phyloP scores from a whole-genome alignment of 2,888 invertebrate genomes.

The Mesochorus sp. region DNA sequence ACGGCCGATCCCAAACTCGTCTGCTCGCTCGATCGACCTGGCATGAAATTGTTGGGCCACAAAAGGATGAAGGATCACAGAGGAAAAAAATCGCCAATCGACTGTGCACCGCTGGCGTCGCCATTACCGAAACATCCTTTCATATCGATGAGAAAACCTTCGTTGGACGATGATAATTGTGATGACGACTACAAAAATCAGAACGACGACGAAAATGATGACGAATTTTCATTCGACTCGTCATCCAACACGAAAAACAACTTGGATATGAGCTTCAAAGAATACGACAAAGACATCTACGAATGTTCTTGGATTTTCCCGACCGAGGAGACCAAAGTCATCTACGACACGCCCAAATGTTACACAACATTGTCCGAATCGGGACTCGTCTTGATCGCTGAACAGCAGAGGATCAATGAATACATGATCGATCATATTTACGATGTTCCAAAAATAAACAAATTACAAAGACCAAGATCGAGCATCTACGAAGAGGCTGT shows the following conservation, averaged over 20 bases:
- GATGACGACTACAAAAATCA: neutral
- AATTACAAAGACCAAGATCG: conserved; percentile 62
- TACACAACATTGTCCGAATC: conserved; percentile 66
- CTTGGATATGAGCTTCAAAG: neutral
- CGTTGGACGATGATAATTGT: neutral
- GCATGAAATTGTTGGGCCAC: too few relatives aligned
- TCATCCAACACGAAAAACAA: neutral
- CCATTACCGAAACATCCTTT: conserved; percentile 67
- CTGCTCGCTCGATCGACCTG: conserved; percentile 11
- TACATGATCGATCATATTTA: conserved; percentile 52
- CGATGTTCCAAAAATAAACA: conserved; percentile 65
- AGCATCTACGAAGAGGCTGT: conserved; percentile 68
- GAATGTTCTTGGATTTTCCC: conserved; percentile 56
- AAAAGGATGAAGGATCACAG: neutral
- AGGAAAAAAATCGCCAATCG: neutral
- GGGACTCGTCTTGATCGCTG: conserved; percentile 20
- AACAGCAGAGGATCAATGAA: neutral
- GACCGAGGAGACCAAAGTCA: conserved; percentile 24
- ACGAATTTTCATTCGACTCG: conserved; percentile 40
- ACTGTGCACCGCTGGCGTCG: conserved; percentile 16
- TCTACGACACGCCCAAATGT: conserved; percentile 67
- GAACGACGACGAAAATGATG: neutral
- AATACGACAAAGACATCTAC: conserved; percentile 51
- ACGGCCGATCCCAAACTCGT: neutral
- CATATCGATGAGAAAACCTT: conserved; percentile 46